Evolutionary conservation across 2,797 vertebrate species (phyloP), one percentile per base, ranked within the genome.

Genomic region (Coregonus ussuriensis): DNA sequence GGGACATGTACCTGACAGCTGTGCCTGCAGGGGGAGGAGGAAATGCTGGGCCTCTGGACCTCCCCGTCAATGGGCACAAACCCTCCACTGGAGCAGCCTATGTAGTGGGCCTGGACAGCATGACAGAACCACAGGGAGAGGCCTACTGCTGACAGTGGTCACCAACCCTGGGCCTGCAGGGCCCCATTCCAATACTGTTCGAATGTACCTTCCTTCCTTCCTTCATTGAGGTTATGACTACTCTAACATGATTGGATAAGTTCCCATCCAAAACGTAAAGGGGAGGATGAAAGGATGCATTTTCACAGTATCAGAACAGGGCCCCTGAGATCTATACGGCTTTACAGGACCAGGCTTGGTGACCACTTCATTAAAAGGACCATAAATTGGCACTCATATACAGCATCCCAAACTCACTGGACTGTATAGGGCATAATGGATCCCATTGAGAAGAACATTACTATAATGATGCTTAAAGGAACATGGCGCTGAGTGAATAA

Each of bases 1-100:
- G 95, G 94, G 94, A 94, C 80, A 89, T 94, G 85, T 96, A 95
- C n/a, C 72, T 94, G 80, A 95, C 93, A 21, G 85, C 93, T 5
- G 85, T 89, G 47, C 92, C 91, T 0, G 88, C 35, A 6, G 37
- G 56, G 3, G 31, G 76, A 4, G 74, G 89, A n/a, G 18, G 75
- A 0, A 92, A 94, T 71, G 88, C 87, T 13, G 71, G 31, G 0
- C 25, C 86, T 0, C 68, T 79, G 1, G 86, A 91, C 1, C 87
- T 93, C 72, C 79, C 66, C 0, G 83, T 84, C n/a, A 94, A 94
- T 13, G 91, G 91, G 72, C 85, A 88, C 80, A 93, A 91, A 63
- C 89, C 90, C 0, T 47, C 91, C 37, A 90, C 83, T 0, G 89
- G 93, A 25, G 79, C 91, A 0, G 69, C 89, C 0, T 90, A 87